Base-by-base conservation (phyloP, 2,113 vertebrate species). In the Geococcyx californianus region DNA sequence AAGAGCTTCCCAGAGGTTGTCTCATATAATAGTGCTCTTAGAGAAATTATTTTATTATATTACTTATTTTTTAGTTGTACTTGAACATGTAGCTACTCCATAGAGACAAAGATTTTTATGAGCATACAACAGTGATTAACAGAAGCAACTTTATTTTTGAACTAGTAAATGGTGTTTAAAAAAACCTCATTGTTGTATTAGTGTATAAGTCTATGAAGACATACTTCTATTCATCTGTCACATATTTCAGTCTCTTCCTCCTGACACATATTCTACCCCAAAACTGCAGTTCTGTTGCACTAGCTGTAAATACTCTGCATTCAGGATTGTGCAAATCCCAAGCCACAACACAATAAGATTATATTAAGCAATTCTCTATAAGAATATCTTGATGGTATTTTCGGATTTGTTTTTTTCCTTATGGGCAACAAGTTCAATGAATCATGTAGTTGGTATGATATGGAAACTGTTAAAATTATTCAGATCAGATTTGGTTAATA, bases 201-300 rank as follows among this genome's bases (percentile, higher is more conserved):
- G 9, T 49, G 8, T 23, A 1, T 9, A 42, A 4, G 0, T 2
- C 2, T 44, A 38, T 78, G 12, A 33, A 58, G 20, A 59, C 9
- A 55, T 10, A 5, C 7, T 2, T 28, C 8, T 54, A 12, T 31
- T 14, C 3, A 7, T 34, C 7, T 89, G 10, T 82, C 33, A 31
- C 7, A 31, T 0, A 44, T 4, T 77, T 63, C 34, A 47, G 29
- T 6, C 13, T 70, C 24, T 60, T 76, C 24, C 10, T 84, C 28
- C 16, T 44, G 16, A 44, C 15, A 36, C 2, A 16, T 7, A 18
- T 16, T 11, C 2, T 28, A 18, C 16, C 6, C 21, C 36, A 77
- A 74, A 91, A 66, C 7, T 34, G 47, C 16, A 16, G 18, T 44
- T 91, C 25, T 51, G n/a, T 9, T 63, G 12, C 33, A 70, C 33